phyloP scores from a whole-genome alignment of 2,888 invertebrate genomes.

The Diaphora mendica region DNA sequence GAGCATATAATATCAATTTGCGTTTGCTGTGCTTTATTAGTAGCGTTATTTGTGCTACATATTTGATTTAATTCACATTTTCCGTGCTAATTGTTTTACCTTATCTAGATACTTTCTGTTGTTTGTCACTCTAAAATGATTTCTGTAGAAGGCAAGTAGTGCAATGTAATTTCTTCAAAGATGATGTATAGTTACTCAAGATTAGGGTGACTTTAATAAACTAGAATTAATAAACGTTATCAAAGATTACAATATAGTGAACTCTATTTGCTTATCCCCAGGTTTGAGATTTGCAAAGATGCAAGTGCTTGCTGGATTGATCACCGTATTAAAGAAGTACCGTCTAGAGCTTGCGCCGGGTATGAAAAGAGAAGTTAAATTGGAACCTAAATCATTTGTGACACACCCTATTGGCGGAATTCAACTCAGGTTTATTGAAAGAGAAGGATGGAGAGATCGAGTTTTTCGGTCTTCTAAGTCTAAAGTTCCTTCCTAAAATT shows the following conservation, averaged over 20 bases:
- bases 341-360: conserved; percentile 50
- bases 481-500: background rate
- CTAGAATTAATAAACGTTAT: too few species aligned
- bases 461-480: conserved; percentile 4
- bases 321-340: conserved; percentile 61
- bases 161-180: too few species aligned
- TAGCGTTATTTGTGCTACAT: too few species aligned
- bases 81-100: too few species aligned
- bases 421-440: conserved; percentile 27
- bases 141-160: background rate
- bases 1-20: too few species aligned
- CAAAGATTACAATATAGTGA: background rate
- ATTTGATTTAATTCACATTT: too few species aligned
- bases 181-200: too few species aligned
- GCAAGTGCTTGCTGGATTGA: conserved; percentile 60
- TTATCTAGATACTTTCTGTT: background rate
- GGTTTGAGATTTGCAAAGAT: conserved; percentile 62
- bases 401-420: conserved; percentile 31
- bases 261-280: conserved; percentile 14
- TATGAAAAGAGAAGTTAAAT: conserved; percentile 37
- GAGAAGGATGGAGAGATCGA: conserved; percentile 47
- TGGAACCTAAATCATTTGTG: conserved; percentile 28
- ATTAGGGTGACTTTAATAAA: too few species aligned
- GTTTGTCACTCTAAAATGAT: background rate
- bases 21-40: too few species aligned